Evolutionary conservation across 2,113 vertebrate species (phyloP), one percentile per base, ranked within the genome.

Genomic region (Colaptes auratus): DNA sequence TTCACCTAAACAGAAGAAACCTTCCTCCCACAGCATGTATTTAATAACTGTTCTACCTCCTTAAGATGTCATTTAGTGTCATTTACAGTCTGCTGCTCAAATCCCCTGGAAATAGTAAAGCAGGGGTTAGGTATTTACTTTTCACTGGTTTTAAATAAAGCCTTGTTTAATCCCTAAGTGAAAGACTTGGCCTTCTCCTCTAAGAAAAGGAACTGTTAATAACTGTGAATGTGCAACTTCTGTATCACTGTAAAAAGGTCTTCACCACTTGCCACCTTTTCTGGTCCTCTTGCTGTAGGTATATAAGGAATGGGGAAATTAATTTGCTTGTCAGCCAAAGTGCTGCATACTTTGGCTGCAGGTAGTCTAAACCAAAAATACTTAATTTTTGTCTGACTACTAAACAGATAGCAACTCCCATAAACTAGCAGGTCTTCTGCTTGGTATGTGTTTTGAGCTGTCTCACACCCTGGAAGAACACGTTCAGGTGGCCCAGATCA

Each of bases 61-160:
- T 88, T 86, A 93, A 92, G 86, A 83, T 88, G 88, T 88, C 61
- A 83, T 94, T 90, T 83, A 83, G 69, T 95, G 86, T 93, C 82
- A 74, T 94, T 92, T 96, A 87, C 86, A 90, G 80, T 93, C 82
- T 96, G 61, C 58, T 86, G 69, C 82, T 75, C 80, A 88, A 86
- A 95, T 90, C 76, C 76, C 76, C 53, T 71, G 44, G 77, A 95
- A 96, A 92, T 31, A 77, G 27, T 50, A 77, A 88, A 84, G 76
- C 61, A 24, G 48, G n/a, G 27, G 42, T 83, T 95, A 84, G 80
- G 78, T 90, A 90, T 91, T 96, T 94, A 53, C 58, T 91, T 96
- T 96, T 86, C 90, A 80, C 72, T 70, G 33, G 16, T 88, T 96
- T 94, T 77, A 93, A 96, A 91, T 87, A 92, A 93, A 60, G 56